These are phyloP conservation scores for Saccostrea echinata DNA, from an alignment of 1,140 invertebrate species.

Conservation along the genomic window DNA sequence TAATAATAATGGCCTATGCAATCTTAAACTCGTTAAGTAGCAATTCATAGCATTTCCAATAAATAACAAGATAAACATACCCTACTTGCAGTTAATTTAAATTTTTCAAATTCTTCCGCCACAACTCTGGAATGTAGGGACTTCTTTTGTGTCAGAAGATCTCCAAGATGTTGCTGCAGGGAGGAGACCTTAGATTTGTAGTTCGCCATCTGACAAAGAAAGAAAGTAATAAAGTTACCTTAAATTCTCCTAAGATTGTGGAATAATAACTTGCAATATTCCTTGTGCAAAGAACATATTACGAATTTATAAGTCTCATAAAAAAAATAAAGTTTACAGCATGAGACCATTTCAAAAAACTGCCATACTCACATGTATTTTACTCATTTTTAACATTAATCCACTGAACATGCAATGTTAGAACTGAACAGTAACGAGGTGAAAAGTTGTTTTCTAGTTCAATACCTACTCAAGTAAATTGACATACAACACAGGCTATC, in stretches of 20 bases:
- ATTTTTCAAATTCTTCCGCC: conserved; percentile 56
- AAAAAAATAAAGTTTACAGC: neutral
- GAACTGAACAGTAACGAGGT: neutral
- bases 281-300: too few species aligned
- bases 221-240: too few species aligned
- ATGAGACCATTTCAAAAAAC: neutral
- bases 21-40: too few species aligned
- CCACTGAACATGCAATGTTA: neutral
- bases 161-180: conserved; percentile 53
- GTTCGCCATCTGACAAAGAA: conserved; percentile 49
- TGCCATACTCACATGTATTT: neutral
- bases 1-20: too few species aligned
- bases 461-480: neutral
- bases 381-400: neutral
- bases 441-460: conserved; percentile 3
- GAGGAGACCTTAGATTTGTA: conserved; percentile 49
- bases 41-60: too few species aligned
- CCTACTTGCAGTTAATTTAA: conserved; percentile 56
- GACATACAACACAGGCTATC: neutral
- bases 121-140: conserved; percentile 63
- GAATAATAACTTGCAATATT: too few species aligned
- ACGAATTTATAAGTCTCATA: too few species aligned
- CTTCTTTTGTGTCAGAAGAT: conserved; percentile 56
- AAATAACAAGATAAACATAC: conserved; percentile 32
- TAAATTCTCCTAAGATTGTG: too few species aligned